A percentile compares a stretch with the other conserved stretches of the same genome.
Conservation (phyloP, 2,113 vertebrate species). For the Monopterus albus region DNA sequence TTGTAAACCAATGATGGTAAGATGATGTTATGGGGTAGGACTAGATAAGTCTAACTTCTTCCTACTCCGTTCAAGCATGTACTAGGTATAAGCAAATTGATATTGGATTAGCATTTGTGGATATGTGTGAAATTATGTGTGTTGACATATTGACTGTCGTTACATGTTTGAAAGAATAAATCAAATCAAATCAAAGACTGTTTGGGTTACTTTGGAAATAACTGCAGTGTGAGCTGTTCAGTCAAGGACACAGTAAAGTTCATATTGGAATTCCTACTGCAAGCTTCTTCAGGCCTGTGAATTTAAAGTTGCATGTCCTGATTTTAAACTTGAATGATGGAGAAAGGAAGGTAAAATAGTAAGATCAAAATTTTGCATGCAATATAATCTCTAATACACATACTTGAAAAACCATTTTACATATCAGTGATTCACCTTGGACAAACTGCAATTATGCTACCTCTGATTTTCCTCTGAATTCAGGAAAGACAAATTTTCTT, state of each 20-base stretch:
- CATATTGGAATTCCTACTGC: constrained; percentile 13
- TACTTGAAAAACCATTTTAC: background rate
- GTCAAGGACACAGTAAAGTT: constrained; percentile 11
- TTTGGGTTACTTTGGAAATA: constrained; percentile 34
- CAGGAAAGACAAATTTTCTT: constrained; percentile 37
- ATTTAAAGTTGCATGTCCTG: no score
- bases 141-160: no score
- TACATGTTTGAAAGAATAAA: no score
- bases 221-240: constrained; percentile 23
- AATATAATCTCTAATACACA: background rate
- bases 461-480: constrained; percentile 27
- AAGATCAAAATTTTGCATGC: constrained; percentile 6
- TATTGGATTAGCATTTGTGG: no score
- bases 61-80: no score
- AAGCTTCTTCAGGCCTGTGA: background rate
- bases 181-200: no score
- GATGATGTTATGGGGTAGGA: no score
- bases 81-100: no score
- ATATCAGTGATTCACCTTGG: constrained; percentile 26
- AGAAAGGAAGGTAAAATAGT: background rate
- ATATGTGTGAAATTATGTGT: no score
- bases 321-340: constrained; percentile 11
- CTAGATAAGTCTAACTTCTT: no score
- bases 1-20: no score
- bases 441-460: constrained; percentile 48